Conservation (phyloP, 2,113 vertebrate genomes). For the Chrysochloris asiatica region DNA sequence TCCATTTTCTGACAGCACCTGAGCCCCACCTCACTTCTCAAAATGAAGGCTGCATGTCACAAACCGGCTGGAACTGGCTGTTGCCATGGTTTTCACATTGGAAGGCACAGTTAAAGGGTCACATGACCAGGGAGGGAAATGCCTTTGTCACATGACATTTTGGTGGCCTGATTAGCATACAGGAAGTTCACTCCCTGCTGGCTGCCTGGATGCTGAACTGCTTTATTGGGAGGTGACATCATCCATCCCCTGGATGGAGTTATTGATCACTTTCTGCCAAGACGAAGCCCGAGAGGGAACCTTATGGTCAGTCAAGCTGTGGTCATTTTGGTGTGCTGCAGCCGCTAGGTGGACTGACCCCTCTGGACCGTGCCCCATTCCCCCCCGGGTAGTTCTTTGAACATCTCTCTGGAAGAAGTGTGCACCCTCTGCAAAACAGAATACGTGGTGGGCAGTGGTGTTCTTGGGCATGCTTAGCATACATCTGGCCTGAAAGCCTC, state of each 20-base stretch:
- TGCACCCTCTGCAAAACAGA: not conserved
- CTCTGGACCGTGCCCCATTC: not conserved
- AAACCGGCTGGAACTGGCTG: constrained; percentile 92
- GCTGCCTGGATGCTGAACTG: constrained; percentile 71
- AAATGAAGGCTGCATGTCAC: constrained; percentile 93
- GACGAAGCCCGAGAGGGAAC: not conserved
- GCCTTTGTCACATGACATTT: constrained; percentile 88
- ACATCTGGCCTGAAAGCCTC: not conserved
- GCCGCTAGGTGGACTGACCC: not conserved
- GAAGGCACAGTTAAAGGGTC: constrained; percentile 89
- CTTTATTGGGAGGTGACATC: constrained; percentile 45
- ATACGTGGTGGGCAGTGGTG: not conserved
- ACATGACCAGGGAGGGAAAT: constrained; percentile 89
- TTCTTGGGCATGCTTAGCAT: not conserved
- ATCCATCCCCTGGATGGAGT: not conserved
- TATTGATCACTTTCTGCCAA: not conserved
- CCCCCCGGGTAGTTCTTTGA: not conserved
- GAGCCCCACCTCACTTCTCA: constrained; percentile 90
- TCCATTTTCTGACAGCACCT: constrained; percentile 93
- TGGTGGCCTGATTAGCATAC: constrained; percentile 84
- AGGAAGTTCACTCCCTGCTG: constrained; percentile 84
- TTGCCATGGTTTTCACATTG: constrained; percentile 93
- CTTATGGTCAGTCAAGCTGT: not conserved
- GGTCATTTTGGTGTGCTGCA: not conserved
- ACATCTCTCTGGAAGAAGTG: not conserved